Conservation (phyloP, 2,888 invertebrate species). For the Pandemis heparana region DNA sequence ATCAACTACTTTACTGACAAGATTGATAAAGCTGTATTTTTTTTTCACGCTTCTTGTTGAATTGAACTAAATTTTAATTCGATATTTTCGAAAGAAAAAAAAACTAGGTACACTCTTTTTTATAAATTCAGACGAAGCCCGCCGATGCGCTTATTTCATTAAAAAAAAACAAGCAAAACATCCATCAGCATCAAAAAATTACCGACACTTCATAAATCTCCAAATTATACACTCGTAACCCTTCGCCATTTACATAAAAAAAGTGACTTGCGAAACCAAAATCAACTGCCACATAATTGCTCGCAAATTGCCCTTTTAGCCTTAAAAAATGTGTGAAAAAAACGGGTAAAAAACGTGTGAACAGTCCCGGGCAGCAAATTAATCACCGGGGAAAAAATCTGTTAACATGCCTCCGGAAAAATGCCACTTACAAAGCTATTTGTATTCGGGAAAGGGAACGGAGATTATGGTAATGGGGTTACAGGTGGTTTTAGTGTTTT, state of each 20-base stretch:
- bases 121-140: too few relatives aligned
- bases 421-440: constrained; percentile 56
- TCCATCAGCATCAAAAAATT: too few relatives aligned
- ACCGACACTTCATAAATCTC: not conserved
- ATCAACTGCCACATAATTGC: constrained; percentile 13
- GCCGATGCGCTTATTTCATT: constrained; percentile 26
- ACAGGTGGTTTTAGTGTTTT: constrained; percentile 29
- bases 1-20: too few relatives aligned
- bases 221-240: not conserved
- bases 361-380: constrained; percentile 47
- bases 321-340: constrained; percentile 32
- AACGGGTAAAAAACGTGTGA: constrained; percentile 26
- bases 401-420: constrained; percentile 45
- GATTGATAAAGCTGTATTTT: too few relatives aligned
- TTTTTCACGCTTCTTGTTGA: too few relatives aligned
- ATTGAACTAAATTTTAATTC: too few relatives aligned
- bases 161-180: not conserved
- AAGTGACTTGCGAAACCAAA: constrained; percentile 14
- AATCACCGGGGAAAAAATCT: constrained; percentile 49
- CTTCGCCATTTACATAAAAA: constrained; percentile 10
- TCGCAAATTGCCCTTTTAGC: constrained; percentile 40
- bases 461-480: constrained; percentile 25
- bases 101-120: too few relatives aligned
- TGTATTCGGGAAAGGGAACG: constrained; percentile 47
- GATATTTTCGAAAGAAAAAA: too few relatives aligned